phyloP scores from a whole-genome alignment of 2,888 invertebrate genomes.

The Drosophila buzzatii region DNA sequence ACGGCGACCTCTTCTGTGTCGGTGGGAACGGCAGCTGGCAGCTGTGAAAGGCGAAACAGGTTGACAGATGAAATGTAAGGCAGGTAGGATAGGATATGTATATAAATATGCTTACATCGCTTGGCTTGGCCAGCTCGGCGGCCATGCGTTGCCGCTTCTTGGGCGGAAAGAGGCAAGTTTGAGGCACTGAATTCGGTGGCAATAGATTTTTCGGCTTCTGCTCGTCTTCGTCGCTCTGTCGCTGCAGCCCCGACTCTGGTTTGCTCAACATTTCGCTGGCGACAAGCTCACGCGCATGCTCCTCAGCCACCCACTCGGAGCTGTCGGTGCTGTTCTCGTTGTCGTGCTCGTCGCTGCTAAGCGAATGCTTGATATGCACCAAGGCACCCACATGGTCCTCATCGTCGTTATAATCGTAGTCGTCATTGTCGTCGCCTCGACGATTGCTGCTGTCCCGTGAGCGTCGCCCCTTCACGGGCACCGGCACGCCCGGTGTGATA shows the following conservation, averaged over 20 bases:
- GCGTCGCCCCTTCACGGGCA: slow-evolving; percentile 53
- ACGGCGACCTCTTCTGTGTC: slow-evolving; percentile 12
- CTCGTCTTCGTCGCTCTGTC: slow-evolving; percentile 49
- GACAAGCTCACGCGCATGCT: slow-evolving; percentile 48
- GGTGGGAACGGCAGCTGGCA: neutral
- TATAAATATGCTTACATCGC: slow-evolving; percentile 21
- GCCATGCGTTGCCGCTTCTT: slow-evolving; percentile 47
- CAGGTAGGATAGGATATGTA: neutral
- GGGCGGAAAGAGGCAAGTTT: slow-evolving; percentile 48
- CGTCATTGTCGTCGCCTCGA: slow-evolving; percentile 52
- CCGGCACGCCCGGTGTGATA: slow-evolving; percentile 71
- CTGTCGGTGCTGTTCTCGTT: slow-evolving; percentile 34
- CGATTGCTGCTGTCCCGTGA: slow-evolving; percentile 44
- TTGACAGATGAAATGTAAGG: neutral
- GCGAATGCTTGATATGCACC: slow-evolving; percentile 53
- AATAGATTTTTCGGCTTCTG: slow-evolving; percentile 26
- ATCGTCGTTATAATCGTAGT: slow-evolving; percentile 37
- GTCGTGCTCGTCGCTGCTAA: slow-evolving; percentile 53
- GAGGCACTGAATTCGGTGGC: slow-evolving; percentile 6
- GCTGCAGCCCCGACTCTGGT: slow-evolving; percentile 23
- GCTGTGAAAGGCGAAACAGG: slow-evolving; percentile 6
- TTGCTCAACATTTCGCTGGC: slow-evolving; percentile 42
- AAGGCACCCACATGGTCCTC: slow-evolving; percentile 24
- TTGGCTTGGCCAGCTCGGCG: slow-evolving; percentile 19
- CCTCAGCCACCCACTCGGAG: slow-evolving; percentile 50